Evolutionary conservation across 2,888 invertebrate species (phyloP).

Genomic region (Microctonus aethiopoides): DNA sequence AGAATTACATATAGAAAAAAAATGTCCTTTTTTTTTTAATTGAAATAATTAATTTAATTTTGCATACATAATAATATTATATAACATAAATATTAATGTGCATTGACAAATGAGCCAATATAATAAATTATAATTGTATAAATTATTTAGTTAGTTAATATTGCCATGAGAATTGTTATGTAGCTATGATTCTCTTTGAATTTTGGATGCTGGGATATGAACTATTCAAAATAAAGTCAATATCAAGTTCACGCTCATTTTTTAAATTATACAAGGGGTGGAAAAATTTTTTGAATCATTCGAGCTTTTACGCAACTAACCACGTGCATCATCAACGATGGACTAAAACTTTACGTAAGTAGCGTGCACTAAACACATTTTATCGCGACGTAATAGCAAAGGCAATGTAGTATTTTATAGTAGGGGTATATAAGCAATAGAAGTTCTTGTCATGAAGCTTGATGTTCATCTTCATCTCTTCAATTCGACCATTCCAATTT

Average conservation of each 20-base stretch:
- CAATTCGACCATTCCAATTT: slow-evolving; percentile 2
- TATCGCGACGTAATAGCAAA: background rate
- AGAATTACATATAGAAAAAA: background rate
- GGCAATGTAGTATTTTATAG: background rate
- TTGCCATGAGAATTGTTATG: background rate
- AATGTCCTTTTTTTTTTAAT: background rate
- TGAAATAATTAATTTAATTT: background rate
- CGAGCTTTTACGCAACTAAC: slow-evolving; percentile 2
- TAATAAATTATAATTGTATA: background rate
- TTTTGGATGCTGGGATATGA: background rate
- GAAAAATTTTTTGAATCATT: slow-evolving; percentile 14
- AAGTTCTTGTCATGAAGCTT: background rate
- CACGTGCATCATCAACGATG: background rate
- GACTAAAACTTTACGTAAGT: slow-evolving; percentile 8
- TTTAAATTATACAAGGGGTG: too few species aligned
- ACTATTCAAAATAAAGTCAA: background rate
- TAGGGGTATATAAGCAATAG: too few species aligned
- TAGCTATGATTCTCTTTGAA: background rate
- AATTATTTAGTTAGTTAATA: background rate
- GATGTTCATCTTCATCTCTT: background rate
- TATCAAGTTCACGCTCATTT: background rate
- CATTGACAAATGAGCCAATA: background rate
- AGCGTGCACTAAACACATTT: background rate
- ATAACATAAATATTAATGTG: background rate
- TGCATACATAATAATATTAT: background rate